A percentile compares a stretch with the other conserved stretches of the same genome.
Evolutionary conservation across 2,888 invertebrate genomes (phyloP).

Genomic region (Ormyrus thymus): DNA sequence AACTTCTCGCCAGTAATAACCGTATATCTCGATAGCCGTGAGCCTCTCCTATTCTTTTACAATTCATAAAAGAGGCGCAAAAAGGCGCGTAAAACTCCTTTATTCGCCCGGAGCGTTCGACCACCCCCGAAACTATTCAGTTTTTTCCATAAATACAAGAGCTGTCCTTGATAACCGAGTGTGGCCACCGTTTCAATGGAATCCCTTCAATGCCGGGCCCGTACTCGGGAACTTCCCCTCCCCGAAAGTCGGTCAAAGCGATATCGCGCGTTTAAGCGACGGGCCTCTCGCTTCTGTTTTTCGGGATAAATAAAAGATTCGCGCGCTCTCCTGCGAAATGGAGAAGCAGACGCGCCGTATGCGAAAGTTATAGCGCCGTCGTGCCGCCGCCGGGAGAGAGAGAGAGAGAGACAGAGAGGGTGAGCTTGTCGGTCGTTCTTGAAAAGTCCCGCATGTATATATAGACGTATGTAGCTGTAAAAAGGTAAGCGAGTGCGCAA

Average conservation of each 20-base stretch:
- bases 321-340: neutral
- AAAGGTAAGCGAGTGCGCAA: neutral
- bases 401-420: neutral
- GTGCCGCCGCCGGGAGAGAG: neutral
- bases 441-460: neutral
- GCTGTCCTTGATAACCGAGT: neutral
- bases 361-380: conserved; percentile 12
- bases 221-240: too few species aligned
- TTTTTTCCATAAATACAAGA: neutral
- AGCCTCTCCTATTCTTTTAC: neutral
- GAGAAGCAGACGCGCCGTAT: neutral
- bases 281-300: neutral
- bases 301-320: conserved; percentile 34
- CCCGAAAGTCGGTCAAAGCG: conserved; percentile 22
- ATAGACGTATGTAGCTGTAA: neutral
- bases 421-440: too few species aligned
- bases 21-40: neutral
- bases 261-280: conserved; percentile 11
- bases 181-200: neutral
- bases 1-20: neutral
- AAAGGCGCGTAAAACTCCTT: conserved; percentile 9
- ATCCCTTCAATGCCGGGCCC: neutral
- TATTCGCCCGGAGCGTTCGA: neutral
- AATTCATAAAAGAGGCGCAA: conserved; percentile 21
- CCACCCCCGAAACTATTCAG: neutral